Base-by-base conservation (phyloP, 2,113 vertebrate genomes). In the Climacteris rufus region DNA sequence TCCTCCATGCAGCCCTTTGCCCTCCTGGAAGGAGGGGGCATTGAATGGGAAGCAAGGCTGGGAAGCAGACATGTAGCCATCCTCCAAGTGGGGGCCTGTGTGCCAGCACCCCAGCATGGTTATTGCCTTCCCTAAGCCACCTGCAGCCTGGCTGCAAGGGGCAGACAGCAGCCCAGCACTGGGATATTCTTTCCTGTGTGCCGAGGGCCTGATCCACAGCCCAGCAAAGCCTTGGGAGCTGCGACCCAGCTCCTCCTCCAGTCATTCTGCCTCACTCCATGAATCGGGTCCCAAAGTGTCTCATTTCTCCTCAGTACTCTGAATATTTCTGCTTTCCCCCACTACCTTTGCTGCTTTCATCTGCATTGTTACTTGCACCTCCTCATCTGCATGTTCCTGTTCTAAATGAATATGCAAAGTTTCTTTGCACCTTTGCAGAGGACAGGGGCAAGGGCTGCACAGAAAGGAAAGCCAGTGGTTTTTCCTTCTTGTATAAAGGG, bases 51-150 rank as follows among this genome's bases (percentile, higher is more conserved):
- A 2, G 1, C 12, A 1, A 2, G 25, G 6, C 3, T 10, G 8
- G n/a, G 42, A 20, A 44, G 6, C 4, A 1, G 42, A 7, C 15
- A 0, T 2, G 7, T 0, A 27, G 45, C 23, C 5, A 1, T 57
- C 42, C 53, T 18, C 35, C 16, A 7, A 12, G 35, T 37, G 11
- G 15, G 18, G 8, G 0, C 5, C 87, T n/a, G 54, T 11, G 15
- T 79, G n/a, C 72, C 44, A 37, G 63, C 56, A 33, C 23, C 23
- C 19, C 39, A 22, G 23, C 1, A 2, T 5, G 7, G 42, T 57
- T 8, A 23, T 15, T 57, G 44, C 59, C 42, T 24, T 42, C 21
- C 1, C 60, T 17, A 35, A 69, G 27, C 40, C 44, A 57, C 5
- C 60, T 49, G 42, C 68, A 89, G 39, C 44, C 88, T 39, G 47